Evolutionary conservation across 2,888 invertebrate genomes (phyloP).

Genomic region (Eupithecia insigniata): DNA sequence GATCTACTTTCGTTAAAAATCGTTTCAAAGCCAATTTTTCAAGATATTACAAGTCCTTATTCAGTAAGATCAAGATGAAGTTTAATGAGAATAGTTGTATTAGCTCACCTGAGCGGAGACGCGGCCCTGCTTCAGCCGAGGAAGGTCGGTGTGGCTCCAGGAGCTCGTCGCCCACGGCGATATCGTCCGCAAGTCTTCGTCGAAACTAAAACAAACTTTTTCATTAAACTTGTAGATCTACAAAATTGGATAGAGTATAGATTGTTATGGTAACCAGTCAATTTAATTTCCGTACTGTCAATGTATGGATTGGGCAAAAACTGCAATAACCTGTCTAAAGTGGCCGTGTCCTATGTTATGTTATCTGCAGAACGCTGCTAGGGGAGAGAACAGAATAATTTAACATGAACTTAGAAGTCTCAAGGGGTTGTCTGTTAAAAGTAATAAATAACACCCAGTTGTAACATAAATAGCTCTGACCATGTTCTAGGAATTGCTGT

Average conservation of each 20-base stretch:
- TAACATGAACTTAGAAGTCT: constrained; percentile 15
- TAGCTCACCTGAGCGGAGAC: constrained; percentile 88
- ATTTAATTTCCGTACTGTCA: background rate
- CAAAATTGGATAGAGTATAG: background rate
- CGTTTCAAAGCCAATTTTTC: constrained; percentile 3
- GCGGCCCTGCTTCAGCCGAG: constrained; percentile 88
- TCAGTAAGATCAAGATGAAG: constrained; percentile 12
- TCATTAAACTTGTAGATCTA: constrained; percentile 30
- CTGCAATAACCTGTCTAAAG: background rate
- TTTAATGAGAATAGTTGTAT: constrained; percentile 23
- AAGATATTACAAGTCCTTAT: background rate
- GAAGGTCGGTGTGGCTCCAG: constrained; percentile 92
- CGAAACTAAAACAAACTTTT: constrained; percentile 72
- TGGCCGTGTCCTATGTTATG: background rate
- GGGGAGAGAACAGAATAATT: background rate
- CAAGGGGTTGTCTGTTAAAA: constrained; percentile 19
- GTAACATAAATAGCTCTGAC: constrained; percentile 34
- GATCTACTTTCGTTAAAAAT: background rate
- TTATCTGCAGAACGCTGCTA: background rate
- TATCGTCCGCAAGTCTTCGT: constrained; percentile 87
- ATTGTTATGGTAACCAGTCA: background rate
- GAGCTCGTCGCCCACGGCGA: constrained; percentile 90
- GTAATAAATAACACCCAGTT: constrained; percentile 32
- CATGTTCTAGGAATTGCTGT: constrained; percentile 30
- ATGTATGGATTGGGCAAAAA: background rate